Evolutionary conservation across 2,888 invertebrate genomes (phyloP).

Genomic region (Pristionchus exspectatus): DNA sequence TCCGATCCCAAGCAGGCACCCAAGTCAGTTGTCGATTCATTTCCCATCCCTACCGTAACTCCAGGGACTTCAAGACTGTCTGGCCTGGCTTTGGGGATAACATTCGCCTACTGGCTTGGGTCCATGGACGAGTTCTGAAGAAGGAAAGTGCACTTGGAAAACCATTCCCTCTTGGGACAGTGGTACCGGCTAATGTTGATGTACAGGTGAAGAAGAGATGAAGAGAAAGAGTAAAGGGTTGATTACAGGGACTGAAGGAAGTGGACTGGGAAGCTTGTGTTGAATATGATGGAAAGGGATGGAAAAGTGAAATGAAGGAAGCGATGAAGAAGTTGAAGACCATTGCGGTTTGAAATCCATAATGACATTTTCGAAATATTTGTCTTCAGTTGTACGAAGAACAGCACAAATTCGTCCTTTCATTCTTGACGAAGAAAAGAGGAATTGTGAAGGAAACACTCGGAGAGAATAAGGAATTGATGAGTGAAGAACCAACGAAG

Average conservation of each 20-base stretch:
- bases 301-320: constrained; percentile 43
- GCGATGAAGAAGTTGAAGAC: constrained; percentile 3
- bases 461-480: constrained; percentile 14
- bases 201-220: neutral
- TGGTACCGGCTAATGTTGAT: constrained; percentile 12
- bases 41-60: neutral
- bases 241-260: constrained; percentile 26
- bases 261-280: constrained; percentile 52
- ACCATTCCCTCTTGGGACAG: neutral
- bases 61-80: constrained; percentile 26
- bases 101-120: constrained; percentile 43
- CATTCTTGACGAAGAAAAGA: neutral
- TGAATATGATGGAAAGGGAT: constrained; percentile 48
- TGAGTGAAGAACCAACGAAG: neutral
- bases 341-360: neutral
- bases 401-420: neutral
- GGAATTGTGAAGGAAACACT: constrained; percentile 36
- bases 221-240: neutral
- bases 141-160: constrained; percentile 36
- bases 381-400: neutral
- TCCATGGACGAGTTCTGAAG: constrained; percentile 26
- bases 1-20: neutral
- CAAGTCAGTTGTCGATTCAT: constrained; percentile 2
- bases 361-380: neutral
- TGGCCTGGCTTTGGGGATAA: constrained; percentile 54